Conservation (phyloP, 2,888 invertebrate genomes). For the Xestia rhomboidea region DNA sequence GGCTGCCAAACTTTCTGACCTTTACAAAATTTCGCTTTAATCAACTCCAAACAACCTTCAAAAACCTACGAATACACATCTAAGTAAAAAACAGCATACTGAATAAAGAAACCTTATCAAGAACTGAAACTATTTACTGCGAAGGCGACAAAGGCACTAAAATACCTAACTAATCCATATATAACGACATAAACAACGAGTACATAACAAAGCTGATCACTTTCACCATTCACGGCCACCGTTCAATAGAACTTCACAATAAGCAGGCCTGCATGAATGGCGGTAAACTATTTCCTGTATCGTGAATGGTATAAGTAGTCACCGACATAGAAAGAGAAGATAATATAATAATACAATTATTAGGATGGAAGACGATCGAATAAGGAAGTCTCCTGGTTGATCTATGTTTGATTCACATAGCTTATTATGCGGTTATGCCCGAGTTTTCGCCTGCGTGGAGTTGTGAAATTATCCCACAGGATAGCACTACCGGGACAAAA, state of each 20-base stretch:
- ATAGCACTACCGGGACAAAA: neutral
- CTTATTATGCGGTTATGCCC: too few species aligned
- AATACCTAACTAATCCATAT: constrained; percentile 27
- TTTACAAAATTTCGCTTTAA: neutral
- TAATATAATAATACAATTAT: neutral
- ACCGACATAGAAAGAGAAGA: neutral
- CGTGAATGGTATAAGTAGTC: constrained; percentile 9
- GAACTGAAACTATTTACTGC: constrained; percentile 19
- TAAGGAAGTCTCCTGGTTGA: neutral
- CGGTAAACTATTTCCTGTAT: constrained; percentile 39
- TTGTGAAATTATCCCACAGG: neutral
- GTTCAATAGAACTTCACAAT: constrained; percentile 44
- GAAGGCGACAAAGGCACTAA: constrained; percentile 19
- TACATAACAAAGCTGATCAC: constrained; percentile 29
- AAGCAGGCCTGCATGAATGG: constrained; percentile 32
- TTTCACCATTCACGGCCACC: constrained; percentile 52
- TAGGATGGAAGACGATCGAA: neutral
- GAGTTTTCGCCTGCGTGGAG: neutral
- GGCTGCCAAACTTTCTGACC: neutral
- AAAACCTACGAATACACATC: neutral
- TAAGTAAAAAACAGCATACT: neutral
- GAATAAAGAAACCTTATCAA: constrained; percentile 13
- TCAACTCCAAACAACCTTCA: neutral
- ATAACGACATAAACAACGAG: constrained; percentile 18
- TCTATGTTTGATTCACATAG: neutral